A percentile compares a stretch with the other conserved stretches of the same genome.
phyloP scores from a whole-genome alignment of 2,797 vertebrate species.

The Urocyon cinereoargenteus region DNA sequence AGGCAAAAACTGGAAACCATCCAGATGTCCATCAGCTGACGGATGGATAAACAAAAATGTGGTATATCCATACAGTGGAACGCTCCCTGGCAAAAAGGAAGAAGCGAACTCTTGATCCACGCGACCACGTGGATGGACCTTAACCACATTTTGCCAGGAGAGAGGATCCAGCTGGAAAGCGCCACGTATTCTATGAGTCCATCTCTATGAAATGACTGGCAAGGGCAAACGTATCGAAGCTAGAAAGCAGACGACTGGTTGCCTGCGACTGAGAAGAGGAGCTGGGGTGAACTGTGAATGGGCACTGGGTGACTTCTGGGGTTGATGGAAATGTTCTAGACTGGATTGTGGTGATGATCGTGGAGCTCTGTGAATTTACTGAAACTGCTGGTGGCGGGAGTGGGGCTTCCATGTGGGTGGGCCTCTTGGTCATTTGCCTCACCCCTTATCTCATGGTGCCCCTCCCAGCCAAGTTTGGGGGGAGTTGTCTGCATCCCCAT shows the following conservation, averaged over 20 bases:
- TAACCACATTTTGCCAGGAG: background rate
- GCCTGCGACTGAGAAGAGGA: background rate
- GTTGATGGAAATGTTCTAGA: background rate
- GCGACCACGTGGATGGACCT: fast-evolving
- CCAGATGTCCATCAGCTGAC: background rate
- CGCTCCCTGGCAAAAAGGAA: background rate
- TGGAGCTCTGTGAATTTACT: no score
- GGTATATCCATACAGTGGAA: fast-evolving
- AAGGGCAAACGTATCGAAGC: background rate
- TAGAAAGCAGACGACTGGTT: background rate
- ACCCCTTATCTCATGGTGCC: no score
- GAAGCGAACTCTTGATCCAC: no score
- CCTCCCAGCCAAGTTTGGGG: no score
- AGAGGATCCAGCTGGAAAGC: background rate
- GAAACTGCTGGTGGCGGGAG: fast-evolving
- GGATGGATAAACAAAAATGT: fast-evolving
- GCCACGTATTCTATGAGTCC: background rate
- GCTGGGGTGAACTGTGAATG: no score
- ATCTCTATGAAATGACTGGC: fast-evolving
- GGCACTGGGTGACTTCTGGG: background rate
- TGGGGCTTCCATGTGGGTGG: background rate
- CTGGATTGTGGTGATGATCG: background rate
- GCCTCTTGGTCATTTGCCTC: background rate
- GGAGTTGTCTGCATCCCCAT: background rate
- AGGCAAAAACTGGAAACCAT: background rate